A percentile compares a stretch with the other conserved stretches of the same genome.
Conservation (phyloP, 2,113 vertebrate species). For the Calypte anna region DNA sequence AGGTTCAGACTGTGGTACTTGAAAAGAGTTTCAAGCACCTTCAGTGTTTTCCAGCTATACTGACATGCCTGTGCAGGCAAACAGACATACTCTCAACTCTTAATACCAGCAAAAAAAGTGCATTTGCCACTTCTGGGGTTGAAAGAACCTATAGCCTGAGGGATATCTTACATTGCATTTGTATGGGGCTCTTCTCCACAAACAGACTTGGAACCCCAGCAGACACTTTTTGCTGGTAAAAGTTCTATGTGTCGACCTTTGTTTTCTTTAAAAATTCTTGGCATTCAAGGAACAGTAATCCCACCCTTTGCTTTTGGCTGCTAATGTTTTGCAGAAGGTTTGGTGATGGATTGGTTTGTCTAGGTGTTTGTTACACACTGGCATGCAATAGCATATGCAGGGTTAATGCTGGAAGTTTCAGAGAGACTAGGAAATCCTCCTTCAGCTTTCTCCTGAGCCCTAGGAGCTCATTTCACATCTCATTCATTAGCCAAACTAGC, state of each 20-base stretch:
- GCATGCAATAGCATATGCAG: background rate
- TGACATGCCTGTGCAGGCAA: slow-evolving; percentile 22
- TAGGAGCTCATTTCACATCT: slow-evolving; percentile 68
- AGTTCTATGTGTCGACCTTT: background rate
- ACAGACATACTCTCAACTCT: background rate
- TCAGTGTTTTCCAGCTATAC: slow-evolving; percentile 4
- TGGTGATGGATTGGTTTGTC: slow-evolving; percentile 65
- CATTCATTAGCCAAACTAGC: slow-evolving; percentile 74
- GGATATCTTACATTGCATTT: background rate
- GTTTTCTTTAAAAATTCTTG: slow-evolving; percentile 31
- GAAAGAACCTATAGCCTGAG: background rate
- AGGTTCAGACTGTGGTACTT: slow-evolving; percentile 25
- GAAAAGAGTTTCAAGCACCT: slow-evolving; percentile 53
- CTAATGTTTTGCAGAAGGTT: slow-evolving; percentile 72
- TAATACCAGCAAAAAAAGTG: background rate
- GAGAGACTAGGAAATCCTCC: slow-evolving; percentile 45
- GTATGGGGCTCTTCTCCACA: background rate
- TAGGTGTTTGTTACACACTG: slow-evolving; percentile 67
- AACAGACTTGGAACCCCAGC: background rate
- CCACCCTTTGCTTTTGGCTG: slow-evolving; percentile 20
- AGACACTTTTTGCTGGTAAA: background rate
- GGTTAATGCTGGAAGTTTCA: slow-evolving; percentile 8
- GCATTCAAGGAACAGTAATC: background rate
- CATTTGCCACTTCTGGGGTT: background rate
- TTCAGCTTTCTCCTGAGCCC: slow-evolving; percentile 44